Percentiles rank a stretch among this genome's conserved stretches.
These are phyloP conservation scores for Papilio demoleus DNA, from an alignment of 2,888 invertebrate genomes.

Conservation along the genomic window DNA sequence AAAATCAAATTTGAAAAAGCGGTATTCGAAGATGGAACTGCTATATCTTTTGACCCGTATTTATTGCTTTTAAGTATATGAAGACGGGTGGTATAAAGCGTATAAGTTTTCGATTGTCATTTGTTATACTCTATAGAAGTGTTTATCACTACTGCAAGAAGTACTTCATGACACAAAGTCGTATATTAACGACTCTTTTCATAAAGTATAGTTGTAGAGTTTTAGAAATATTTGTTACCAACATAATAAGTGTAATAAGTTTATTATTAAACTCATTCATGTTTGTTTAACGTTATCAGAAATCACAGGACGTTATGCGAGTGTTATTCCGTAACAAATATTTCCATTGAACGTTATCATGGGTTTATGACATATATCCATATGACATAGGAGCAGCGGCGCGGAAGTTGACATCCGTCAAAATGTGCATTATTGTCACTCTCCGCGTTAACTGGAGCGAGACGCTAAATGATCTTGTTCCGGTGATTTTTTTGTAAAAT, in stretches of 20 bases:
- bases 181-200: not conserved
- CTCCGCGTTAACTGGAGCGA: slow-evolving; percentile 63
- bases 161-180: not conserved
- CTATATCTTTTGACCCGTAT: too few species aligned
- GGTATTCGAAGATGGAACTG: too few species aligned
- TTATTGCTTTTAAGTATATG: too few species aligned
- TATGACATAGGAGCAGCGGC: slow-evolving; percentile 44
- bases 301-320: slow-evolving; percentile 31
- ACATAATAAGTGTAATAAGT: slow-evolving; percentile 5
- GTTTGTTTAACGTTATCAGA: slow-evolving; percentile 37
- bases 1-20: too few species aligned
- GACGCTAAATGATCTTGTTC: slow-evolving; percentile 38
- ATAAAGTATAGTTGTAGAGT: not conserved
- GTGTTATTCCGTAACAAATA: slow-evolving; percentile 39
- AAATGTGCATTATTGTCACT: slow-evolving; percentile 58
- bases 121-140: not conserved
- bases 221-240: not conserved
- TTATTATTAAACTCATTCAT: slow-evolving; percentile 24
- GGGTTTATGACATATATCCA: slow-evolving; percentile 31
- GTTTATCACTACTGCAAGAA: not conserved
- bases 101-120: not conserved
- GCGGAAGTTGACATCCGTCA: slow-evolving; percentile 72
- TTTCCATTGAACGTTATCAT: slow-evolving; percentile 40
- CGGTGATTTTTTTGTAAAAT: slow-evolving; percentile 11
- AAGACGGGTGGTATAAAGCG: too few species aligned